Base-by-base conservation (phyloP, 2,888 invertebrate genomes). In the Mamestra brassicae region DNA sequence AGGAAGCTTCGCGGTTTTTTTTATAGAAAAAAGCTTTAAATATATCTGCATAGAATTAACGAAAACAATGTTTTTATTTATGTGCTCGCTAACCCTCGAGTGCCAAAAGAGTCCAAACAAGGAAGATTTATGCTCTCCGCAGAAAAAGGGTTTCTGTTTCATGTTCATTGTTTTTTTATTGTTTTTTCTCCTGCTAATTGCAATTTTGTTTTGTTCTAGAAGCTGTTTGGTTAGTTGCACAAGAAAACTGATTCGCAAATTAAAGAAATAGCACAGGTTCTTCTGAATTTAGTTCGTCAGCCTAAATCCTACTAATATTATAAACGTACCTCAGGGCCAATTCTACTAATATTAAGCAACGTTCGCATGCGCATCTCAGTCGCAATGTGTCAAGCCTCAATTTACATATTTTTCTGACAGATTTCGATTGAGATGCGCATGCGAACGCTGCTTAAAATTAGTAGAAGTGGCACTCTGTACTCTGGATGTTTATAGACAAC, bases 61-160 rank as follows among this genome's bases (percentile, higher is more conserved):
- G 78, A 89, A 90, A 89, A 88, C 87, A 91, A 91, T 91, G 90
- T 89, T 91, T 93, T 92, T 93, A 81, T 86, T 84, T 84, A 76
- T 89, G 90, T 90, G 90, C 89, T 84, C 78, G 86, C 90, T 88
- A 89, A 90, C 90, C 90, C 90, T 90, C 84, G 88, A 81, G 45
- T 92, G 89, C 86, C 89, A 91, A 92, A 92, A 90, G 67, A 88
- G 87, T 85, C 87, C 87, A 90, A 89, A 89, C 85, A 88, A 88
- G 84, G 74, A 92, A 94, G 93, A 95, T 94, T 94, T 94, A 94
- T 93, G 91, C 83, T 86, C 89, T 88, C 85, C 83, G 80, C 81
- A 88, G 89, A 91, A 90, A 87, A 91, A 90, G 89, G 88, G 87
- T 90, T 92, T 89, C 90, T 89, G 86, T 91, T 92, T 88, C 86